Conservation (phyloP, 1,140 invertebrate species). For the Papilio dardanus region DNA sequence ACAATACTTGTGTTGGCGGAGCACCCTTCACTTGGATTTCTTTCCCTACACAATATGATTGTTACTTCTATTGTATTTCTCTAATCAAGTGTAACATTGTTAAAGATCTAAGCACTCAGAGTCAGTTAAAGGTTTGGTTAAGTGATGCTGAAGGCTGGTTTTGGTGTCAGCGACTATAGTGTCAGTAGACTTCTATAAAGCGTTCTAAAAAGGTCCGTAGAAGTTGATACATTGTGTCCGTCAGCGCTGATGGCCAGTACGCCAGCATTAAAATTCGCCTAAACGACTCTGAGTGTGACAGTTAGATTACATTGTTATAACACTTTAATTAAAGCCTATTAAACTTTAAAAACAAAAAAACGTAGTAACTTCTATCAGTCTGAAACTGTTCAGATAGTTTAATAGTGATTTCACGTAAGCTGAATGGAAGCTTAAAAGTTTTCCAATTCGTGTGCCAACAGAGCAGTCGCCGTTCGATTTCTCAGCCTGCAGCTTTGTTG, state of each 20-base stretch:
- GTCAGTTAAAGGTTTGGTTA: no score
- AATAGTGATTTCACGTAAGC: constrained; percentile 21
- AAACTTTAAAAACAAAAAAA: neutral
- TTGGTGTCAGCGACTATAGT: no score
- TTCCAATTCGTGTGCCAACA: constrained; percentile 14
- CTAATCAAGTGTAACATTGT: neutral
- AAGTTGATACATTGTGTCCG: no score
- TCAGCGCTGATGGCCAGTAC: no score
- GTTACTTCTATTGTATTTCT: constrained; percentile 2
- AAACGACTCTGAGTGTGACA: neutral
- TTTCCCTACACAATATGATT: neutral
- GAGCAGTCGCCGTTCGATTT: constrained; percentile 4
- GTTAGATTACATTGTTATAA: neutral
- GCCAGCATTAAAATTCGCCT: no score
- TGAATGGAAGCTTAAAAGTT: constrained; percentile 19
- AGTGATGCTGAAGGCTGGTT: no score
- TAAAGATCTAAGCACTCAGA: no score
- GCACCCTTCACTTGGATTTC: constrained; percentile 17
- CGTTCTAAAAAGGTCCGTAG: no score
- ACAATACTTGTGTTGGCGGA: constrained; percentile 6
- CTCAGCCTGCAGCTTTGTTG: constrained; percentile 6
- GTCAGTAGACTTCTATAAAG: no score
- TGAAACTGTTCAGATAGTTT: neutral
- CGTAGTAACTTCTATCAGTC: neutral
- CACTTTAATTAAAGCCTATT: neutral